Conservation (phyloP, 1,140 invertebrate genomes). For the Cydia fagiglandana region DNA sequence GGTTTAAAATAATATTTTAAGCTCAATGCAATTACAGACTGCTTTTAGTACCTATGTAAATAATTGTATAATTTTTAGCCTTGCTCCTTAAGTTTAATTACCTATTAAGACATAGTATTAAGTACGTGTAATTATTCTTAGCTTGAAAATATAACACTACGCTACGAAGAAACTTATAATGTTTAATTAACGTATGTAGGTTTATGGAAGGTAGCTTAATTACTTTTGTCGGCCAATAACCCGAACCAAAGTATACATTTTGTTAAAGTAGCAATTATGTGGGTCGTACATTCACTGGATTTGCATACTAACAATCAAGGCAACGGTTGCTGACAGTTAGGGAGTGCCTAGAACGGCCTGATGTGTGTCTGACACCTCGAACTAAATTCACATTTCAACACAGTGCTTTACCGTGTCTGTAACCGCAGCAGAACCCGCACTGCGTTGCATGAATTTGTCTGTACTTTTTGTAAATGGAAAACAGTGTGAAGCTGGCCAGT, state of each 20-base stretch:
- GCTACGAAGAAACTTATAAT: too few relatives aligned
- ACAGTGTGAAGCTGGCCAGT: conserved; percentile 10
- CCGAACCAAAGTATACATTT: not conserved
- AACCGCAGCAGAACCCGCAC: not conserved
- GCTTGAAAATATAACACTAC: too few relatives aligned
- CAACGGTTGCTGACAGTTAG: conserved; percentile 41
- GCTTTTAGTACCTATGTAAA: too few relatives aligned
- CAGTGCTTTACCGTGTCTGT: not conserved
- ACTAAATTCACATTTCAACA: conserved; percentile 15
- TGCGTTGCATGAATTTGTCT: not conserved
- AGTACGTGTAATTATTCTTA: too few relatives aligned
- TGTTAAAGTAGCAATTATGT: conserved; percentile 40
- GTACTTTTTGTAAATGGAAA: conserved; percentile 24
- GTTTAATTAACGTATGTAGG: not conserved
- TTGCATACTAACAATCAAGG: conserved; percentile 47
- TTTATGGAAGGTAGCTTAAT: conserved; percentile 4
- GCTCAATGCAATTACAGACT: too few relatives aligned
- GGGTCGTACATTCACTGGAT: conserved; percentile 42
- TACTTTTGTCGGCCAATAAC: conserved; percentile 4
- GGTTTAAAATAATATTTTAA: too few relatives aligned
- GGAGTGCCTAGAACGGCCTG: conserved; percentile 34
- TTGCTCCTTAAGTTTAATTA: too few relatives aligned
- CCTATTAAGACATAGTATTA: too few relatives aligned
- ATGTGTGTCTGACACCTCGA: not conserved
- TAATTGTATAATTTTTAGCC: too few relatives aligned